Evolutionary conservation across 1,140 invertebrate species (phyloP), one percentile per base, ranked within the genome.

Genomic region (Drosophila repletoides): DNA sequence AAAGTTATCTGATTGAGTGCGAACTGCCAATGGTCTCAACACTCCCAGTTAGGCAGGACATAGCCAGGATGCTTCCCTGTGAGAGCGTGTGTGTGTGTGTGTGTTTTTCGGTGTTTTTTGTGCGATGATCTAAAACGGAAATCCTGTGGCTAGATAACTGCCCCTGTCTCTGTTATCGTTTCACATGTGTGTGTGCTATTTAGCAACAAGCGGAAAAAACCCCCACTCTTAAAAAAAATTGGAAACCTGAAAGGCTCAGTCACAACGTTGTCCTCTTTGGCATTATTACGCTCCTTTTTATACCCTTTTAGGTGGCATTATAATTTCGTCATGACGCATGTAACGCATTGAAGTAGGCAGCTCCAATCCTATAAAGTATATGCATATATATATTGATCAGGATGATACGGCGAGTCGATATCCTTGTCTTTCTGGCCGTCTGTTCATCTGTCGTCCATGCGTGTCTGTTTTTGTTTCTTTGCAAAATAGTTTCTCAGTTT

Each of bases 1-100:
- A 76, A 66, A 77, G 61, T 81, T 88, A 88, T 88, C 87, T 83
- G 87, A 88, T 88, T 84, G 86, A 88, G 87, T 88, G 87, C 68
- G 76, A 88, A 88, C 84, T 76, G 76, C 60, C 66, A 64, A 59
- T 67, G 63, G 63, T 52, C 59, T 63, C 67, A 65, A 59, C 67
- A 71, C 61, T 45, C 48, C 66, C 38, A 58, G 33, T 31, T 28
- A 31, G 53, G 31, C 36, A 74, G 58, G 15, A 65, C 58, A 68
- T 41, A 22, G 59, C 17, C 49, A 28, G 51, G 26, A 24, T 68
- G 28, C 29, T 43, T 56, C 15, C 4, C 34, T 55, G n/a, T 36
- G 3, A 49, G 5, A 22, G 12, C 21, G 10, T 63, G 24, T 59
- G 45, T 38, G n/a, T 52, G 29, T 66, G 48, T 51, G 28, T 60